Evolutionary conservation across 2,113 vertebrate species (phyloP), one percentile per base, ranked within the genome.

Genomic region (Melanerpes aurifrons): DNA sequence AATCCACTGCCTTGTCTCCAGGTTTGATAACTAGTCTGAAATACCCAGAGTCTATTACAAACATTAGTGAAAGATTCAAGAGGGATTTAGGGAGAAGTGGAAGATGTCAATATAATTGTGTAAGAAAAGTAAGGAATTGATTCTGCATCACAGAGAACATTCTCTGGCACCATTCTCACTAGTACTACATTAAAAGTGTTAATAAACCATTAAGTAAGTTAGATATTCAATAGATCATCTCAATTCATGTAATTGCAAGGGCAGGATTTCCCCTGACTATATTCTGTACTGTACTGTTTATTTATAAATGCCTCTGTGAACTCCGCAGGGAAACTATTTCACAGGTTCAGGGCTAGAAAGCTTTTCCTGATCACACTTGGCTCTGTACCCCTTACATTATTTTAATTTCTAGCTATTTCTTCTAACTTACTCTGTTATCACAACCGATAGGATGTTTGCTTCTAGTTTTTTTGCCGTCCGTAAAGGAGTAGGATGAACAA

Each of bases 291-390:
- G 45, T 40, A 94, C 77, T 64, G 31, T 77, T 88, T 87, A 73
- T 87, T 93, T 95, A 76, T 81, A 91, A 81, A 81, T 75, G 50
- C 54, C 76, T 91, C 50, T 35, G 9, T 58, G 81, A 88, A 63
- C 68, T 92, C 92, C 54, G 40, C 58, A 45, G 86, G 70, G 93
- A 90, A 48, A 64, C 37, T 31, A 12, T 78, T 96, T 86, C 76
- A 75, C 94, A 96, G 87, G 79, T 94, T 95, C 70, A 75, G 25
- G 77, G 80, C 66, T 79, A 75, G 76, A 91, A 92, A 86, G 54
- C 58, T 75, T 91, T 47, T 88, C 74, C 47, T 86, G 87, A 95
- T 92, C 77, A 57, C 74, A 80, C 54, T 29, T 90, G 91, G 88
- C 70, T 91, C 85, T 71, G 26, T 76, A 84, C 53, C 70, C 50